Evolutionary conservation across 2,797 vertebrate species (phyloP), one percentile per base, ranked within the genome.

Genomic region (Lateolabrax maculatus): DNA sequence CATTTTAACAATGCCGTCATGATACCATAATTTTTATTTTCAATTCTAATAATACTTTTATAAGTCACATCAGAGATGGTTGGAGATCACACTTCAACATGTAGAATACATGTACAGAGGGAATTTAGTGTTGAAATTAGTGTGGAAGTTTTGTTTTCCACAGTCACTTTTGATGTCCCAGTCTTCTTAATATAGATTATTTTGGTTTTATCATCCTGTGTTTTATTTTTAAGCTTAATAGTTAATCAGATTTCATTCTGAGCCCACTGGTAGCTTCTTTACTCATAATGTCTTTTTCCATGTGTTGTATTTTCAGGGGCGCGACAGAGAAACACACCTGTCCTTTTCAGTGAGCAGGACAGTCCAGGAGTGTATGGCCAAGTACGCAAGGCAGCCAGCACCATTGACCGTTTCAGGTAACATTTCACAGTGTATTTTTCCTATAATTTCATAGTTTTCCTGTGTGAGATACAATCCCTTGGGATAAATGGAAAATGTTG

Each of bases 391-490:
- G 98, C 98, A 57, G 98, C 98, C 60, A 99, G 97, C 60, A 97
- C 94, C 8, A 99, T 99, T 5, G 98, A 99, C 77, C 97, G 96
- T 0, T 99, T 99, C 67, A 99, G 98, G 98, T 99, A 79, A 93
- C 55, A 19, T 27, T 31, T 72, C 11, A 41, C 25, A 25, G 9
- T n/a, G n/a, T n/a, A n/a, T n/a, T n/a, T n/a, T n/a, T n/a, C n/a
- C n/a, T n/a, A n/a, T n/a, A 23, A 29, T 41, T n/a, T 1, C 4
- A 36, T 18, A n/a, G 1, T 16, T 68, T 79, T 55, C 23, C 23
- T 53, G 6, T 39, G 9, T 64, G 16, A 69, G 25, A 73, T 49
- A 6, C 13, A 12, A 46, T 44, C n/a, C 18, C 16, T 6, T 19
- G 27, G 46, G n/a, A 56, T 66, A 2, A 79, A 51, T 19, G 3